These are phyloP conservation scores for Solenopsis fugax DNA, from an alignment of 1,140 invertebrate species.

Conservation along the genomic window DNA sequence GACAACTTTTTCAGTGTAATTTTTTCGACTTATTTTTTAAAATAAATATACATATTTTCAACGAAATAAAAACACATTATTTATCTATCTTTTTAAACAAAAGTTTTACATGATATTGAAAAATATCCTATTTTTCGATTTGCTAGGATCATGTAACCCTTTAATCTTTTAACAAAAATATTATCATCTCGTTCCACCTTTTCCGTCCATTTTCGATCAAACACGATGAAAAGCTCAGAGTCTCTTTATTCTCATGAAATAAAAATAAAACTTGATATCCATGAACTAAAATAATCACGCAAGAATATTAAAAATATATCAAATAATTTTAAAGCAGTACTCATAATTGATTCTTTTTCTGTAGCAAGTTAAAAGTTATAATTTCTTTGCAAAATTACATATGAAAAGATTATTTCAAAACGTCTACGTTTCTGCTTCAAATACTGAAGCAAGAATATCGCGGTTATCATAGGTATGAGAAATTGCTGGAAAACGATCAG, in stretches of 20 bases:
- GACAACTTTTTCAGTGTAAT: too few species aligned
- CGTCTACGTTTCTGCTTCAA: not conserved
- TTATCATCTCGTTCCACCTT: not conserved
- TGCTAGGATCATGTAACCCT: too few species aligned
- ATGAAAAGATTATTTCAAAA: not conserved
- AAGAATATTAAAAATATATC: not conserved
- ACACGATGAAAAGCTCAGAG: not conserved
- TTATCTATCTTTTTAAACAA: too few species aligned
- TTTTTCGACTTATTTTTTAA: too few species aligned
- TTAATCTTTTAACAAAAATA: not conserved
- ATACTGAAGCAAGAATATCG: not conserved
- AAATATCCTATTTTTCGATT: too few species aligned
- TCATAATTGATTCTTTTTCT: not conserved
- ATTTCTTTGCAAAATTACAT: not conserved
- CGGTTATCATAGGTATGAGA: constrained; percentile 10
- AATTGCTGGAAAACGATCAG: constrained; percentile 43
- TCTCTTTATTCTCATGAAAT: not conserved
- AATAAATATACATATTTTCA: too few species aligned
- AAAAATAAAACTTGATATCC: not conserved
- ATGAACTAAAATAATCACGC: not conserved
- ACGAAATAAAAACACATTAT: too few species aligned
- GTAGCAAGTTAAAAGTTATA: not conserved
- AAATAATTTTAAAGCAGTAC: not conserved
- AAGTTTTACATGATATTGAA: too few species aligned
- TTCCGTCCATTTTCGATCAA: not conserved